Evolutionary conservation across 2,888 invertebrate species (phyloP), one percentile per base, ranked within the genome.

Genomic region (Acrobasis suavella): DNA sequence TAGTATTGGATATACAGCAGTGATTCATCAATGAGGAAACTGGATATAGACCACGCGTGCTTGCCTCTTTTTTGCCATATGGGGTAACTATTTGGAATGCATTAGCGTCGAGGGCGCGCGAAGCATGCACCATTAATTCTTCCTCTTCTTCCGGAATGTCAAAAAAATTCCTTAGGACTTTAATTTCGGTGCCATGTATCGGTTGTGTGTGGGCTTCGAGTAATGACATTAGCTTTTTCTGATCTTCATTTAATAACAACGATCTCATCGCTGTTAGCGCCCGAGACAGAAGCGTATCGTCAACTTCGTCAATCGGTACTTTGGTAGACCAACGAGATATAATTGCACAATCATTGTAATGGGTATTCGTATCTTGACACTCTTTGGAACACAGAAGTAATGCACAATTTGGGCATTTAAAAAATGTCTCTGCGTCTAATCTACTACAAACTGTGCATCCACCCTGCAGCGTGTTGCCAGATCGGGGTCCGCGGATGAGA

Each of bases 11-110:
- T 37, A 91, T 84, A 77, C 96, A 96, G 63, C 87, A 92, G 78
- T 96, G 96, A 85, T 96, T 96, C 86, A 95, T 93, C 65, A 96
- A 85, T 51, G 94, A 93, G 1, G 94, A 93, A 64, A 95, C 89
- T 22, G 95, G 95, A 85, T 94, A 96, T 60, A 96, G 81, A 12
- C 95, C 96, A 67, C 95, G 91, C 67, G 93, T 80, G 73, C 93
- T 93, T 73, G 89, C 86, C 73, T 89, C 92, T 71, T 82, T 92
- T 68, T 85, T 89, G 65, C 85, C 90, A 67, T 80, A 89, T 16
- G 80, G 78, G 63, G 82, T 89, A 62, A 91, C 91, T 69, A 92
- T 94, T 89, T 95, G 95, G 78, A 94, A 96, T 49, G 95, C 95
- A 78, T 95, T 95, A 2, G 95, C 94, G 74, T 96, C 95, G 75